phyloP scores from a whole-genome alignment of 2,888 invertebrate genomes.

The Cyaniris semiargus region DNA sequence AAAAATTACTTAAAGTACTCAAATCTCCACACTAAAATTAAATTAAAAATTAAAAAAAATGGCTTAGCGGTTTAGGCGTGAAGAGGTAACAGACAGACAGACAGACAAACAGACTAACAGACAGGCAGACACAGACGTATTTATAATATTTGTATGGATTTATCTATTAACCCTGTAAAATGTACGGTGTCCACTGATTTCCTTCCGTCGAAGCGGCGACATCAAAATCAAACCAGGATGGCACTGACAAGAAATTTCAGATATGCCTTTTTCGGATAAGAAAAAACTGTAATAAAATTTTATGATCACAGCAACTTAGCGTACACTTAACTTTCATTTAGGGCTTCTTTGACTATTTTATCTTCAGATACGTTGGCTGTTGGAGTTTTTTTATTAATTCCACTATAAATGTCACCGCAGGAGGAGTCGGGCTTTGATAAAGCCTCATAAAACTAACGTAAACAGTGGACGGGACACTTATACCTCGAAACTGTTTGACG shows the following conservation, averaged over 20 bases:
- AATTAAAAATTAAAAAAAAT: too few species aligned
- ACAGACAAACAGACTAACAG: too few species aligned
- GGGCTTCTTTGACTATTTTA: not conserved
- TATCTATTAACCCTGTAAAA: too few species aligned
- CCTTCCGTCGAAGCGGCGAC: not conserved
- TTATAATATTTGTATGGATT: too few species aligned
- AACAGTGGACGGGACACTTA: slow-evolving; percentile 13
- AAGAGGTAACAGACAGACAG: too few species aligned
- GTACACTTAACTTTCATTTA: not conserved
- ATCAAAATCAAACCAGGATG: not conserved
- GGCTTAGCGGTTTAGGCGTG: too few species aligned
- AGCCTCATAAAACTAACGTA: slow-evolving; percentile 18
- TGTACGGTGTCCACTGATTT: not conserved
- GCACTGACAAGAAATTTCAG: not conserved
- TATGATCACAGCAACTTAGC: not conserved
- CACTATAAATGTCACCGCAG: slow-evolving; percentile 13
- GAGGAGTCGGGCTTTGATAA: not conserved
- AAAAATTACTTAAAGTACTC: too few species aligned
- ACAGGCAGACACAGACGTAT: too few species aligned
- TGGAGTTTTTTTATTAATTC: not conserved
- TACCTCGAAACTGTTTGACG: not conserved
- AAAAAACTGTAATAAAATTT: not conserved
- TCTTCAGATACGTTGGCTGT: not conserved
- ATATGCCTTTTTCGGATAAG: not conserved
- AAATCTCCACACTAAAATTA: too few species aligned